Percentiles rank a stretch among this genome's conserved stretches.
Evolutionary conservation across 2,888 invertebrate species (phyloP).

Genomic region (Dryadula phaetusa): DNA sequence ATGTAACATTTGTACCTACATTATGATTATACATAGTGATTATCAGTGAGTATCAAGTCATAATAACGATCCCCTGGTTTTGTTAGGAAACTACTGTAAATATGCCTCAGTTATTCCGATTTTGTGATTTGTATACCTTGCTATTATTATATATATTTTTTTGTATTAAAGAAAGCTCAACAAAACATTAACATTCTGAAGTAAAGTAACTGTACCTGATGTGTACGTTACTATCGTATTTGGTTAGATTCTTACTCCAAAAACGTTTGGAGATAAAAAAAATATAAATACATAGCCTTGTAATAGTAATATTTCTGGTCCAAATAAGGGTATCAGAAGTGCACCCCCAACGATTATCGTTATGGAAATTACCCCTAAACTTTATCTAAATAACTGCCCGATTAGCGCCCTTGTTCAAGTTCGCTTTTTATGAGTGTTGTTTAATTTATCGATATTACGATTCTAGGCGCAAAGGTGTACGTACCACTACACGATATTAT

Average conservation of each 20-base stretch:
- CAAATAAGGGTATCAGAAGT: conserved; percentile 18
- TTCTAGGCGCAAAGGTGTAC: background rate
- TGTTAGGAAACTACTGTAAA: no score
- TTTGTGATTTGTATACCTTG: no score
- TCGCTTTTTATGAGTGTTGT: conserved; percentile 47
- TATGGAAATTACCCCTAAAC: conserved; percentile 45
- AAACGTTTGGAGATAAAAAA: background rate
- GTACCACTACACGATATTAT: background rate
- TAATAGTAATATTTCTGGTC: background rate
- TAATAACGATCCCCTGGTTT: no score
- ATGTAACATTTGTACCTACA: no score
- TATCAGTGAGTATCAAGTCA: no score
- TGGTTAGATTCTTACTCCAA: background rate
- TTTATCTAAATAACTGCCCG: conserved; percentile 57
- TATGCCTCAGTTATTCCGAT: no score
- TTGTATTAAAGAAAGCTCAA: no score
- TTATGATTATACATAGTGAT: no score
- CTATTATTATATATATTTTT: no score
- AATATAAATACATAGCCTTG: background rate
- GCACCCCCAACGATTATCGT: conserved; percentile 41
- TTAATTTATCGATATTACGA: conserved; percentile 18
- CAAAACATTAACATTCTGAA: no score
- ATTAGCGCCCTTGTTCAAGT: conserved; percentile 51
- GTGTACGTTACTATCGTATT: no score
- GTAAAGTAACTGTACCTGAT: no score